A percentile compares a stretch with the other conserved stretches of the same genome.
Conservation (phyloP, 2,113 vertebrate genomes). For the Macroglossus sobrinus region DNA sequence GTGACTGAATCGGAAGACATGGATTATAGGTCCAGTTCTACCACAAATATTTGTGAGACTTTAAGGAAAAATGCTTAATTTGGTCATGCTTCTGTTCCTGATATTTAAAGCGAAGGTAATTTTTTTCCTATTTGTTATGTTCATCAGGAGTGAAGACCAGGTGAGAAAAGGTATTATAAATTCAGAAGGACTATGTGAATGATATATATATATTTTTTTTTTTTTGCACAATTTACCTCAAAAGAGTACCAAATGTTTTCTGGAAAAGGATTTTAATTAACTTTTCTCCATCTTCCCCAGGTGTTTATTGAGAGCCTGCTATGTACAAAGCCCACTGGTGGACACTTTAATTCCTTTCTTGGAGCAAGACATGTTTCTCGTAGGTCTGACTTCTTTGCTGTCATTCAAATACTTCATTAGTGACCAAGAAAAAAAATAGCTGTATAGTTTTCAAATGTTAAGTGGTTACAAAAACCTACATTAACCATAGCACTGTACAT, state of each 20-base stretch:
- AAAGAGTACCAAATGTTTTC: not conserved
- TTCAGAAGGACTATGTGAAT: not conserved
- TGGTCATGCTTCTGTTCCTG: not conserved
- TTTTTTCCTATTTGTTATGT: not conserved
- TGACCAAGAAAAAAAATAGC: not conserved
- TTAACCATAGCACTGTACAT: not conserved
- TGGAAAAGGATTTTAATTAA: not conserved
- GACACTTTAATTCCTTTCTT: not conserved
- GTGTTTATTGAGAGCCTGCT: not conserved
- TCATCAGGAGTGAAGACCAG: not conserved
- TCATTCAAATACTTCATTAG: not conserved
- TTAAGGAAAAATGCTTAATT: not conserved
- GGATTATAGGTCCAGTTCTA: not conserved
- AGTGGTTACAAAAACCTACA: not conserved
- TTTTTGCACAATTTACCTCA: not conserved
- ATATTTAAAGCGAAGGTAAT: not conserved
- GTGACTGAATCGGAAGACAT: not conserved
- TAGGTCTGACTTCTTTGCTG: not conserved
- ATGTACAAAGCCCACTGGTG: not conserved
- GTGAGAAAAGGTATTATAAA: not conserved
- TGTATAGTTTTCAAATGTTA: not conserved
- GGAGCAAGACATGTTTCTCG: not conserved
- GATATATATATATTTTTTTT: no score
- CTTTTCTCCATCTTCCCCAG: not conserved
- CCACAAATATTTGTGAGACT: not conserved